These are phyloP conservation scores for Brachyistius frenatus DNA, from an alignment of 2,113 vertebrate species.

Conservation along the genomic window DNA sequence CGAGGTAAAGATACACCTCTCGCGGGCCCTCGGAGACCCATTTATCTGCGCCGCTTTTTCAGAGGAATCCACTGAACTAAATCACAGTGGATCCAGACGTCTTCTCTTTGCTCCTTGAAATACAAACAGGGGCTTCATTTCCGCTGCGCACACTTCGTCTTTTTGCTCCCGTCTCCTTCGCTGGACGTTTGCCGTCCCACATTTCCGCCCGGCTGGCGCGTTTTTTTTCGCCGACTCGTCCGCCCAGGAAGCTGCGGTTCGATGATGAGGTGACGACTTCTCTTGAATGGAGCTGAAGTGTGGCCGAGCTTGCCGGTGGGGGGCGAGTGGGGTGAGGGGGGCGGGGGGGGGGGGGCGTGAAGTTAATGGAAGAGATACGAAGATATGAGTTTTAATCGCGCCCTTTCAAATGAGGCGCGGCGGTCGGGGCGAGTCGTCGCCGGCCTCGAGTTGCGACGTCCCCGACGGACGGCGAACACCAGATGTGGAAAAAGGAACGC, in stretches of 20 bases:
- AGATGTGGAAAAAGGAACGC: slow-evolving; percentile 42
- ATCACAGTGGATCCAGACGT: slow-evolving; percentile 77
- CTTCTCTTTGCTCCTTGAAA: slow-evolving; percentile 78
- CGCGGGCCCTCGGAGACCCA: slow-evolving; percentile 78
- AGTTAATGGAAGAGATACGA: slow-evolving; percentile 28
- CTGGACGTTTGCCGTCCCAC: slow-evolving; percentile 38
- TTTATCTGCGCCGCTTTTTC: slow-evolving; percentile 80
- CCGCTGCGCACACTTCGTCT: slow-evolving; percentile 21
- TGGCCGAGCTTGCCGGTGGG: slow-evolving; percentile 12
- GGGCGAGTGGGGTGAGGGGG: too few species aligned
- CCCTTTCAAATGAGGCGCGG: slow-evolving; percentile 27
- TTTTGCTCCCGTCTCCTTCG: slow-evolving; percentile 25
- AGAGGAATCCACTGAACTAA: slow-evolving; percentile 85
- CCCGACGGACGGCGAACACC: slow-evolving; percentile 19
- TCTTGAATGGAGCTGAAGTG: slow-evolving; percentile 30
- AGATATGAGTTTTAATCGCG: background rate
- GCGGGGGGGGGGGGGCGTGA: background rate
- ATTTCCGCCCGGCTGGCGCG: slow-evolving; percentile 16
- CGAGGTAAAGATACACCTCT: slow-evolving; percentile 72
- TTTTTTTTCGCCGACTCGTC: slow-evolving; percentile 20
- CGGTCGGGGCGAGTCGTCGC: slow-evolving; percentile 23
- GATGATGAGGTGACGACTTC: slow-evolving; percentile 47
- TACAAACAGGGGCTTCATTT: slow-evolving; percentile 52
- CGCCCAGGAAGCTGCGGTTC: slow-evolving; percentile 35
- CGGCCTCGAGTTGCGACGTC: slow-evolving; percentile 39